Percentiles rank a stretch among this genome's conserved stretches.
Evolutionary conservation across 2,888 invertebrate genomes (phyloP).

Genomic region (Melinopterus prodromus): DNA sequence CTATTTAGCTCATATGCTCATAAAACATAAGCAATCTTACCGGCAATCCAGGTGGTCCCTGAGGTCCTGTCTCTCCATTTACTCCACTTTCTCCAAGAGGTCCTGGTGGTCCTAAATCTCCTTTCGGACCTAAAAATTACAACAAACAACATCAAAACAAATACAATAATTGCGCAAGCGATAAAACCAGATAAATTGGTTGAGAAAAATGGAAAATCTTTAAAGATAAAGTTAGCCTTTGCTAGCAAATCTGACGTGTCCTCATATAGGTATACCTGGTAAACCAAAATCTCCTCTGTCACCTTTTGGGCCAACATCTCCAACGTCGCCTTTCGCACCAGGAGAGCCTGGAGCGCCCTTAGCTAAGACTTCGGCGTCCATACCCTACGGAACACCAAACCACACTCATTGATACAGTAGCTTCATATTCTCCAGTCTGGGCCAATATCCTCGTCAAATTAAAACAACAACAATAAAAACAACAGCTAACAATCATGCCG

Average conservation of each 20-base stretch:
- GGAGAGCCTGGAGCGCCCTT: constrained; percentile 74
- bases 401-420: constrained; percentile 50
- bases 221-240: constrained; percentile 12
- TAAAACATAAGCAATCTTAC: constrained; percentile 60
- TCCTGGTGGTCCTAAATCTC: constrained; percentile 79
- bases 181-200: background rate
- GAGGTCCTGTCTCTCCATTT: constrained; percentile 83
- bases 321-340: constrained; percentile 67
- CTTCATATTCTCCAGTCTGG: constrained; percentile 26
- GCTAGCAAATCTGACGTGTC: constrained; percentile 18
- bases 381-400: constrained; percentile 62
- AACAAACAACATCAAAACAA: constrained; percentile 16
- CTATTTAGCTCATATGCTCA: too few relatives aligned
- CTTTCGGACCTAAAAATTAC: constrained; percentile 71
- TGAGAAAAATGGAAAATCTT: background rate
- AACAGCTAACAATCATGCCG: constrained; percentile 22
- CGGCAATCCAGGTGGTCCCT: constrained; percentile 86
- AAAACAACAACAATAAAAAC: constrained; percentile 18
- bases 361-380: constrained; percentile 66
- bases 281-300: constrained; percentile 63
- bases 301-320: constrained; percentile 63
- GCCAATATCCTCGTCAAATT: background rate
- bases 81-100: constrained; percentile 77
- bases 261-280: constrained; percentile 56
- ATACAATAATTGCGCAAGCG: background rate